Evolutionary conservation across 2,888 invertebrate genomes (phyloP).

Genomic region (Platypus cylindrus): DNA sequence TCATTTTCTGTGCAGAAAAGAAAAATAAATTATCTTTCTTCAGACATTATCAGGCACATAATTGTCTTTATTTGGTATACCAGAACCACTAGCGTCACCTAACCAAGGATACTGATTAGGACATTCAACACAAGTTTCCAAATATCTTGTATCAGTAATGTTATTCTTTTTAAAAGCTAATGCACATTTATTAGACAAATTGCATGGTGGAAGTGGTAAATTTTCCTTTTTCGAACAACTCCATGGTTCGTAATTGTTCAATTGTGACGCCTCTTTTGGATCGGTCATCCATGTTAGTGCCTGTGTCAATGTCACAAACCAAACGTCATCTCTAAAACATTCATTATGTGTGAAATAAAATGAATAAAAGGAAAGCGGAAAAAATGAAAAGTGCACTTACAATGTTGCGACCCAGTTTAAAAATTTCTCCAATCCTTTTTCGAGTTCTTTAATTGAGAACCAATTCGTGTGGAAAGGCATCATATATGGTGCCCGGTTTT

Average conservation of each 20-base stretch:
- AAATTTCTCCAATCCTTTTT: conserved; percentile 73
- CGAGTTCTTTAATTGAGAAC: conserved; percentile 81
- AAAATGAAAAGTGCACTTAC: conserved; percentile 38
- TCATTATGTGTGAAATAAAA: not conserved
- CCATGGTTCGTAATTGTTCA: conserved; percentile 70
- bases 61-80: conserved; percentile 65
- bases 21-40: conserved; percentile 9
- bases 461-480: conserved; percentile 95
- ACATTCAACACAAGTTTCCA: conserved; percentile 79
- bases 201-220: conserved; percentile 63
- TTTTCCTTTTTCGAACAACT: conserved; percentile 58
- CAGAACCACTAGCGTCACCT: conserved; percentile 75
- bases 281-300: conserved; percentile 86
- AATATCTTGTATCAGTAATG: conserved; percentile 69
- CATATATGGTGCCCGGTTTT: conserved; percentile 85
- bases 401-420: conserved; percentile 63
- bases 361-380: not conserved
- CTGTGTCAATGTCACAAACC: conserved; percentile 77
- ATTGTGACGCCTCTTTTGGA: conserved; percentile 55
- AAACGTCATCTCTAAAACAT: conserved; percentile 63
- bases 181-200: conserved; percentile 71
- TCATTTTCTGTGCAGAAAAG: not conserved
- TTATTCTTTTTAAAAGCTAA: conserved; percentile 65
- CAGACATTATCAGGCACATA: conserved; percentile 59
- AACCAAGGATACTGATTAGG: conserved; percentile 81